Percentiles rank a stretch among this genome's conserved stretches.
Conservation (phyloP, 2,797 vertebrate species). For the Hyperoplus immaculatus region DNA sequence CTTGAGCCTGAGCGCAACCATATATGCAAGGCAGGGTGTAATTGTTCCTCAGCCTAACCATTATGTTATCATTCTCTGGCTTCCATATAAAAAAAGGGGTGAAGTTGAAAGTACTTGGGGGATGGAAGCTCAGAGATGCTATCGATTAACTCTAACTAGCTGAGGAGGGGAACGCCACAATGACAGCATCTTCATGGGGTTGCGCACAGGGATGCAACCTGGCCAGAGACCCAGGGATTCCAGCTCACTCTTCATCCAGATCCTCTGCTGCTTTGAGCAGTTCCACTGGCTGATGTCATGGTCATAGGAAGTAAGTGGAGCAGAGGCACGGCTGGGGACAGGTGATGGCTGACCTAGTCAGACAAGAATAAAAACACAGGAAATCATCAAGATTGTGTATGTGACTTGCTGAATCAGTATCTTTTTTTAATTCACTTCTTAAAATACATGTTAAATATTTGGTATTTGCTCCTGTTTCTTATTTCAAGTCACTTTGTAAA, state of each 20-base stretch:
- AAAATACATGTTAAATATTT: too few species aligned
- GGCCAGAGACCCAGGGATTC: not conserved
- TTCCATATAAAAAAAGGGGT: conserved; percentile 8
- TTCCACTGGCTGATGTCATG: not conserved
- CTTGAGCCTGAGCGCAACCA: not conserved
- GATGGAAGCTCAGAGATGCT: too few species aligned
- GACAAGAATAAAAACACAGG: too few species aligned
- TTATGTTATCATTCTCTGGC: not conserved
- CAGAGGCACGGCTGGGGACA: not conserved
- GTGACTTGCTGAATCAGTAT: too few species aligned
- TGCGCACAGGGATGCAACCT: not conserved
- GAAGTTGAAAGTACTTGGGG: not conserved
- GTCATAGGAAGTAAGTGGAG: not conserved
- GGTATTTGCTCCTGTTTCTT: too few species aligned
- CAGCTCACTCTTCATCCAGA: not conserved
- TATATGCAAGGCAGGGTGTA: not conserved
- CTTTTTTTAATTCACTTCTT: too few species aligned
- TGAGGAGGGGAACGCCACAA: not conserved
- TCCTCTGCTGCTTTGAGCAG: not conserved
- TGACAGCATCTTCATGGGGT: not conserved
- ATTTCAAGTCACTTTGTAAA: too few species aligned
- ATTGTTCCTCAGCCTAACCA: not conserved
- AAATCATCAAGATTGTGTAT: too few species aligned
- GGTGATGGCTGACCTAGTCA: not conserved
- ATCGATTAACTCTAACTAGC: not conserved